Conservation (phyloP, 2,888 invertebrate genomes). For the Drosophila atripex region DNA sequence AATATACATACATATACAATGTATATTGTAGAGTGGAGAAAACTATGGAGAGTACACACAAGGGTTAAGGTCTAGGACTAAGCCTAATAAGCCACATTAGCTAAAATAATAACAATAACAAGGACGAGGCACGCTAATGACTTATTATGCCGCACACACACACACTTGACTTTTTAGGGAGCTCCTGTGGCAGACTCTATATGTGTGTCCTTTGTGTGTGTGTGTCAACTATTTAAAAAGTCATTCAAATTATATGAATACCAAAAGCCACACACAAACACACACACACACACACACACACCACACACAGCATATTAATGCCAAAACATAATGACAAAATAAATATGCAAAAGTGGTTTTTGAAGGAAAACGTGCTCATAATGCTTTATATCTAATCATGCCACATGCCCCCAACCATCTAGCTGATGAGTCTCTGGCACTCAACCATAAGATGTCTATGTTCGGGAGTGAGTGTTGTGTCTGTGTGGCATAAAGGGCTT, state of each 20-base stretch:
- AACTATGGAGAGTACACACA: slow-evolving; percentile 21
- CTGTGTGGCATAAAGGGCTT: slow-evolving; percentile 59
- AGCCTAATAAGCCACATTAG: slow-evolving; percentile 80
- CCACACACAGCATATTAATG: slow-evolving; percentile 70
- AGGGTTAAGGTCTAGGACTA: slow-evolving; percentile 35
- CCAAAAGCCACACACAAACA: slow-evolving; percentile 39
- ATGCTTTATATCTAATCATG: slow-evolving; percentile 73
- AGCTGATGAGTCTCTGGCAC: slow-evolving; percentile 45
- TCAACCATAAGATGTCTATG: slow-evolving; percentile 46
- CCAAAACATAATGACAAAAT: slow-evolving; percentile 83
- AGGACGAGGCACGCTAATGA: slow-evolving; percentile 68
- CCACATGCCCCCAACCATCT: slow-evolving; percentile 7
- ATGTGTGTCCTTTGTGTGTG: background rate
- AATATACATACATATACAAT: no score
- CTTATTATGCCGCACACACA: slow-evolving; percentile 66
- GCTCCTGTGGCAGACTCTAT: background rate
- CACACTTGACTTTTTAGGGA: slow-evolving; percentile 4
- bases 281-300: background rate
- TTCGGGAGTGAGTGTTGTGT: slow-evolving; percentile 20
- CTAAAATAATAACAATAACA: slow-evolving; percentile 43
- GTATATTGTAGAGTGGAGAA: background rate
- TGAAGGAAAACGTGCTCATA: slow-evolving; percentile 76
- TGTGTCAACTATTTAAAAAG: slow-evolving; percentile 82
- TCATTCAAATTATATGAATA: slow-evolving; percentile 81
- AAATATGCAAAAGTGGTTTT: slow-evolving; percentile 83